Evolutionary conservation across 2,113 vertebrate species (phyloP), one percentile per base, ranked within the genome.

Genomic region (Cynocephalus volans): DNA sequence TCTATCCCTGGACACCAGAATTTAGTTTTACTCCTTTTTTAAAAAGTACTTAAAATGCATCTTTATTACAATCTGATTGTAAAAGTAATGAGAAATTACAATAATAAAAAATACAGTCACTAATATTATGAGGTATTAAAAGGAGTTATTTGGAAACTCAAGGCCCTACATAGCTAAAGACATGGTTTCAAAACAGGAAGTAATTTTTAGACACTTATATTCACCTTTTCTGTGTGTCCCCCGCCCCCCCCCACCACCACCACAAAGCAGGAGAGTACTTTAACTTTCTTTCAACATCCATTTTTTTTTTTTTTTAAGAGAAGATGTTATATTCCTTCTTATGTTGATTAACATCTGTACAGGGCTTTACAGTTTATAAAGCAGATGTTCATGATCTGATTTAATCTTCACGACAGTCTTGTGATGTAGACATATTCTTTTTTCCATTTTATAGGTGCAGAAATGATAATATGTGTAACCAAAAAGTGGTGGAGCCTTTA

Each of bases 61-160:
- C 52, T 79, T 69, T 58, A 60, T 79, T 62, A 33, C 72, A 8
- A 72, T 80, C 18, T 31, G 15, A 72, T 88, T 72, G 11, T 75
- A n/a, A 72, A 87, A 88, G 19, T 33, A 91, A 82, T 69, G 73
- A 88, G 83, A 93, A 88, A 62, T 31, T 72, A 62, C 18, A 60
- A 17, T 87, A 92, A 58, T 81, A 65, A 73, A 79, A 65, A 73
- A 79, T 45, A 72, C 45, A 75, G 56, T 64, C 56, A 33, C 24
- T 88, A 45, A 54, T 64, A 52, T 60, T 73, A 28, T 73, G 41
- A 62, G n/a, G 15, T 88, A 88, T n/a, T 85, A 45, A 69, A 86
- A 87, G 36, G 62, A 86, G 23, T 86, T 79, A 86, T 69, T 93
- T 86, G 48, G 73, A 69, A 69, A 77, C 50, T 86, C 60, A 48